phyloP scores from a whole-genome alignment of 2,888 invertebrate genomes.

The Conomelus anceps region DNA sequence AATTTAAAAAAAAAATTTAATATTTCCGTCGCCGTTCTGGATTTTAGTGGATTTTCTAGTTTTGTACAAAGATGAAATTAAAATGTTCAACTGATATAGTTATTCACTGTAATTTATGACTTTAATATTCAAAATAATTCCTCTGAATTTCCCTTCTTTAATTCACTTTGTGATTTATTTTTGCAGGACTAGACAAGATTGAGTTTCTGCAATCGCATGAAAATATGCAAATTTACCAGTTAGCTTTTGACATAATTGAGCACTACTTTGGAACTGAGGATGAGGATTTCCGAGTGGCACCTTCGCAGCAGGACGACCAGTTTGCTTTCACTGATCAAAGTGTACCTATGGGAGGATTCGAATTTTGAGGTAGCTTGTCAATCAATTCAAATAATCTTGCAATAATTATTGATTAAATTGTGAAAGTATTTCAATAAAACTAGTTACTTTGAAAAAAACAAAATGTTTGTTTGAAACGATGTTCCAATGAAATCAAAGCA shows the following conservation, averaged over 20 bases:
- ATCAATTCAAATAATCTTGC: background rate
- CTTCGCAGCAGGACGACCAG: constrained; percentile 62
- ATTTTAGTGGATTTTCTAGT: no score
- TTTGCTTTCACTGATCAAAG: constrained; percentile 60
- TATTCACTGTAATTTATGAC: no score
- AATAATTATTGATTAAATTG: background rate
- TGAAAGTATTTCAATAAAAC: background rate
- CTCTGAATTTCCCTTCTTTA: no score
- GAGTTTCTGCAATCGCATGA: constrained; percentile 96
- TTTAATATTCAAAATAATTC: no score
- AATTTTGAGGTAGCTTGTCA: constrained; percentile 55
- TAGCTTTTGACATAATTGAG: constrained; percentile 95
- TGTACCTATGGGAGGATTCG: constrained; percentile 71
- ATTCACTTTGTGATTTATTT: constrained; percentile 28
- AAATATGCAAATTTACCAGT: constrained; percentile 93
- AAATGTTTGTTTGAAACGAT: no score
- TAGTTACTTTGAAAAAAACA: background rate
- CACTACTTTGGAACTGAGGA: constrained; percentile 92
- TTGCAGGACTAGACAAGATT: constrained; percentile 89
- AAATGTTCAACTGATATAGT: no score
- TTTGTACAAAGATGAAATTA: no score
- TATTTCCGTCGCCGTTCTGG: no score
- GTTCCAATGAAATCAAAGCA: background rate
- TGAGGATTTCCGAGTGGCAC: constrained; percentile 71
- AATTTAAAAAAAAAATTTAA: no score